Evolutionary conservation across 2,888 invertebrate species (phyloP).

Genomic region (Podabrus alpinus): DNA sequence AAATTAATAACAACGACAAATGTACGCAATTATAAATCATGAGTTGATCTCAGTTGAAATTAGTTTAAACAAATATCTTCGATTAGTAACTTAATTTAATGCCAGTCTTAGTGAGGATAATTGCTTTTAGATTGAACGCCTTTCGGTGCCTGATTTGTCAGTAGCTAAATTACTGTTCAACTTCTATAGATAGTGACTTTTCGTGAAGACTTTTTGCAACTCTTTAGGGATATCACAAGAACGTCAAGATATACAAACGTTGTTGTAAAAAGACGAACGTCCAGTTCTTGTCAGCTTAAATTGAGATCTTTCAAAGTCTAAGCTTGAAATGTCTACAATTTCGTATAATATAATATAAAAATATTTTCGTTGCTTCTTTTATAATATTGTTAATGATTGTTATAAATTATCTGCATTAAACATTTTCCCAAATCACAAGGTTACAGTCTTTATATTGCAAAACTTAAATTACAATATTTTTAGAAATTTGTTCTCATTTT

Average conservation of each 20-base stretch:
- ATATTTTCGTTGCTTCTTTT: background rate
- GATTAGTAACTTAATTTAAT: slow-evolving; percentile 17
- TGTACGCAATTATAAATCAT: background rate
- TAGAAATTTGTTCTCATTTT: background rate
- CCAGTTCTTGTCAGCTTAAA: slow-evolving; percentile 25
- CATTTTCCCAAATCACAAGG: background rate
- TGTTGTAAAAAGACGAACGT: slow-evolving; percentile 27
- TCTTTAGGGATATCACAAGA: slow-evolving; percentile 30
- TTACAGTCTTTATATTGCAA: background rate
- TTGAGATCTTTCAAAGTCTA: slow-evolving; percentile 19
- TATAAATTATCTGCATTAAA: background rate
- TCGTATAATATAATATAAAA: background rate
- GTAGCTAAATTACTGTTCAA: slow-evolving; percentile 1
- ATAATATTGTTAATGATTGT: background rate
- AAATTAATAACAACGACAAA: background rate
- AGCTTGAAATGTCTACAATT: slow-evolving; percentile 24
- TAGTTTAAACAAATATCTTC: slow-evolving; percentile 20
- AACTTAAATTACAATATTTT: background rate
- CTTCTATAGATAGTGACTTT: background rate
- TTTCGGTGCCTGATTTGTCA: slow-evolving; percentile 1
- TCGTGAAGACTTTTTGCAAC: slow-evolving; percentile 22
- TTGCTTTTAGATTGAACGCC: slow-evolving; percentile 8
- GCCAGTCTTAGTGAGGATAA: slow-evolving; percentile 13
- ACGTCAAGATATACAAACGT: slow-evolving; percentile 32
- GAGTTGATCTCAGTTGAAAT: slow-evolving; percentile 7